Conservation (phyloP, 2,797 vertebrate genomes). For the Hydrolagus colliei region DNA sequence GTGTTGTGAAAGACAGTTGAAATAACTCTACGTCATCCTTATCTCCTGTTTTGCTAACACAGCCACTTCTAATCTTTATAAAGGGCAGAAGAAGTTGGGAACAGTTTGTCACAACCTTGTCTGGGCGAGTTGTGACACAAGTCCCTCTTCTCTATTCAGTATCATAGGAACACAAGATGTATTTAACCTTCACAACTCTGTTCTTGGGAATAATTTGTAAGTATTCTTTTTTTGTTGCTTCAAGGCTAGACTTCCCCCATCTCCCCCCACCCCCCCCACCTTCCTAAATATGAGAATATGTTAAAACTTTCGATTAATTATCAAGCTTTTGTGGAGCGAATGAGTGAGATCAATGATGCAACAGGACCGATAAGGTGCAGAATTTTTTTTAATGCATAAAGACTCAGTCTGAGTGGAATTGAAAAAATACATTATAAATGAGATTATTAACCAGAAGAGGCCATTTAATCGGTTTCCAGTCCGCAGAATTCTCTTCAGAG, state of each 20-base stretch:
- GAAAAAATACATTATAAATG: too few species aligned
- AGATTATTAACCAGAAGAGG: too few species aligned
- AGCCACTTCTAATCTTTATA: neutral
- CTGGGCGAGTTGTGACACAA: constrained; percentile 15
- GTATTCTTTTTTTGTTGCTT: constrained; percentile 2
- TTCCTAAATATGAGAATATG: too few species aligned
- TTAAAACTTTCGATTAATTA: neutral
- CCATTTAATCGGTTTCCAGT: too few species aligned
- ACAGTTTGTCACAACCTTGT: neutral
- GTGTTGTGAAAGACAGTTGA: constrained; percentile 14
- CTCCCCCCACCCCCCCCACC: too few species aligned
- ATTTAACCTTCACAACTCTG: neutral
- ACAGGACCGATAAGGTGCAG: too few species aligned
- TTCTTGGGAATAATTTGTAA: constrained; percentile 21
- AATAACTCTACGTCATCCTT: neutral
- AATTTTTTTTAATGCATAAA: too few species aligned
- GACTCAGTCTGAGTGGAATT: too few species aligned
- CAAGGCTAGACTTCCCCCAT: neutral
- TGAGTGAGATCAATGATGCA: too few species aligned
- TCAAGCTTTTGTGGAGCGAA: too few species aligned
- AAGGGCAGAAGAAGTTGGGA: neutral
- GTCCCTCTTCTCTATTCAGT: constrained; percentile 9
- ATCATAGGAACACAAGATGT: neutral
- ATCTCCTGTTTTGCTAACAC: constrained; percentile 6
- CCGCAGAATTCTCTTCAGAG: neutral